These are phyloP conservation scores for Oscheius onirici DNA, from an alignment of 2,888 invertebrate species.

Conservation along the genomic window DNA sequence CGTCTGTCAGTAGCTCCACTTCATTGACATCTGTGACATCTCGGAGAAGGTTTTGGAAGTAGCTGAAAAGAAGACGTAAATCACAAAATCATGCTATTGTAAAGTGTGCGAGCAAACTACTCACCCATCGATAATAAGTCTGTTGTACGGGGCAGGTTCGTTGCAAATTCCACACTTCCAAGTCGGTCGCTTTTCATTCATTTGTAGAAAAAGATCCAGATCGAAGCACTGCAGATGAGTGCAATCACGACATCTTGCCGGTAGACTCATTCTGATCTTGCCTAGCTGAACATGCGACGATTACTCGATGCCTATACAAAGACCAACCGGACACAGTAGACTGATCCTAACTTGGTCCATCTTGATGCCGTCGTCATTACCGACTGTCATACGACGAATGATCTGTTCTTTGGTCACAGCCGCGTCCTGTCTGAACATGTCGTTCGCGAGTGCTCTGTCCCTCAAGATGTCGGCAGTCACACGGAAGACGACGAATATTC, in stretches of 20 bases:
- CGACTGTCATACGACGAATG: constrained; percentile 71
- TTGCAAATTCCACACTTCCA: constrained; percentile 99
- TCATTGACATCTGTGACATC: constrained; percentile 54
- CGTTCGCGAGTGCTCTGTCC: constrained; percentile 31
- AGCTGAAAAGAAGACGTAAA: no score
- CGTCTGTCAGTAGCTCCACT: constrained; percentile 66
- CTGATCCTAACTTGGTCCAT: constrained; percentile 93
- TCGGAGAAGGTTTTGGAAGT: constrained; percentile 61
- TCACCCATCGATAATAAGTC: constrained; percentile 91
- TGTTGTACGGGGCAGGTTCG: constrained; percentile 87
- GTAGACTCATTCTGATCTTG: constrained; percentile 71
- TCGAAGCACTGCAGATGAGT: constrained; percentile 98
- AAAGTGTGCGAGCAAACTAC: no score
- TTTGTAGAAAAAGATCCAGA: constrained; percentile 78
- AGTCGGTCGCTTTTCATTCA: constrained; percentile 97
- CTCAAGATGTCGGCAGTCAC: constrained; percentile 83
- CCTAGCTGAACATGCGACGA: constrained; percentile 73
- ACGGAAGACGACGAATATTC: constrained; percentile 78
- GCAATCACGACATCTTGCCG: constrained; percentile 83
- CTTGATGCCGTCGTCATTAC: constrained; percentile 93
- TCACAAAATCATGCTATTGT: no score
- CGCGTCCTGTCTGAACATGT: constrained; percentile 5
- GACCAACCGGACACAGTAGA: constrained; percentile 89
- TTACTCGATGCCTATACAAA: no score
- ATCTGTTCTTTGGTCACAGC: constrained; percentile 17